Percentiles rank a stretch among this genome's conserved stretches.
phyloP scores from a whole-genome alignment of 2,888 invertebrate species.

The Cataglyphis cursor region DNA sequence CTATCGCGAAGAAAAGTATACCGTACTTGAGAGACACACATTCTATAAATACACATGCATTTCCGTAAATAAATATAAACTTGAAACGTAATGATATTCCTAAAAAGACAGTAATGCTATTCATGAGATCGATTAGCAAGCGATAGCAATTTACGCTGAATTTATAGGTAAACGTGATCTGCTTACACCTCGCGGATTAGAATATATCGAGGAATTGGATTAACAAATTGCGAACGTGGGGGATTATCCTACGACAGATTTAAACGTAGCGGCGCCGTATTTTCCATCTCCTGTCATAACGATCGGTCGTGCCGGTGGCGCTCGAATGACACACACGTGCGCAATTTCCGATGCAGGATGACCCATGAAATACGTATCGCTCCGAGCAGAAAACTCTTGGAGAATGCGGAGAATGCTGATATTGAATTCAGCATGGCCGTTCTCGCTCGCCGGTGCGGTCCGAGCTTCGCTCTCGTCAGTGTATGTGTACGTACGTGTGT shows the following conservation, averaged over 20 bases:
- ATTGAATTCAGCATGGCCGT: slow-evolving; percentile 87
- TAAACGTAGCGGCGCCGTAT: slow-evolving; percentile 25
- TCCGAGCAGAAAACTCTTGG: slow-evolving; percentile 78
- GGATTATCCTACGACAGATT: slow-evolving; percentile 44
- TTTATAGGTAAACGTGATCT: slow-evolving; percentile 8
- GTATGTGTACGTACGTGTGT: slow-evolving; percentile 1
- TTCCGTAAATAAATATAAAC: slow-evolving; percentile 23
- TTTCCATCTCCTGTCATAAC: slow-evolving; percentile 44
- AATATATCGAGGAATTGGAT: slow-evolving; percentile 11
- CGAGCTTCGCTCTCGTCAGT: slow-evolving; percentile 53
- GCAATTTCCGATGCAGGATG: slow-evolving; percentile 56
- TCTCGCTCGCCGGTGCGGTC: slow-evolving; percentile 77
- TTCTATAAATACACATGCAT: not conserved
- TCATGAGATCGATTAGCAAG: slow-evolving; percentile 11
- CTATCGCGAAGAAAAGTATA: not conserved
- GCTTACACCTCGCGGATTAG: slow-evolving; percentile 1
- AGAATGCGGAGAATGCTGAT: slow-evolving; percentile 85
- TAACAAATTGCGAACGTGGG: not conserved
- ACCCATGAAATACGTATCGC: slow-evolving; percentile 73
- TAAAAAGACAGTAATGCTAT: slow-evolving; percentile 22
- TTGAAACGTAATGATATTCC: not conserved
- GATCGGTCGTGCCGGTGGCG: slow-evolving; percentile 16
- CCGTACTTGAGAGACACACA: not conserved
- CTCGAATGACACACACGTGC: slow-evolving; percentile 49
- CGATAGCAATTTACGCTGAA: not conserved